Conservation (phyloP, 2,888 invertebrate genomes). For the Ophion obscuratus region DNA sequence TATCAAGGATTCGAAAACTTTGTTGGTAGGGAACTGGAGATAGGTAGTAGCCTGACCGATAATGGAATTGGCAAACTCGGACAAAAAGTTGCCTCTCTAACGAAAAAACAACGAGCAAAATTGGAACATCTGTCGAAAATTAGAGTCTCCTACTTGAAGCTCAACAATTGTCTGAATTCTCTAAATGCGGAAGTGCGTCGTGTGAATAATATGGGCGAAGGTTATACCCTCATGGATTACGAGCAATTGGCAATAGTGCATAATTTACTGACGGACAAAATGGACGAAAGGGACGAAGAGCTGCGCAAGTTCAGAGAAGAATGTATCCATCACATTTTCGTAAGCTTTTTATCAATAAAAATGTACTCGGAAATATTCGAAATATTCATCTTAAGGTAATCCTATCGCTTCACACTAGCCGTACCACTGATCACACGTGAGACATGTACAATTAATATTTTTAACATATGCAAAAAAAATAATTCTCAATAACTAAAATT, state of each 20-base stretch:
- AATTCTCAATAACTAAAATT: no score
- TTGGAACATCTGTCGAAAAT: slow-evolving; percentile 55
- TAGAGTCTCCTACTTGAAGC: slow-evolving; percentile 63
- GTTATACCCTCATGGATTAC: slow-evolving; percentile 69
- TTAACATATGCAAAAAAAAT: no score
- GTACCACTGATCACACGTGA: no score
- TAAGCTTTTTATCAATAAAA: slow-evolving; percentile 43
- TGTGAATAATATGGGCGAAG: slow-evolving; percentile 66
- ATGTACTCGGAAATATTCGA: neutral
- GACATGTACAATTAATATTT: no score
- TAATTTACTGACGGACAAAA: slow-evolving; percentile 61
- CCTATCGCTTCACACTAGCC: no score
- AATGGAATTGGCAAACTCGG: slow-evolving; percentile 24
- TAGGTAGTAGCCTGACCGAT: slow-evolving; percentile 40
- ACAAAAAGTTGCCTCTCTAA: slow-evolving; percentile 29
- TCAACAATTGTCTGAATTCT: slow-evolving; percentile 49
- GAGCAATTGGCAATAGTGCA: slow-evolving; percentile 65
- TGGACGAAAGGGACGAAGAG: slow-evolving; percentile 68
- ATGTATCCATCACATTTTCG: slow-evolving; percentile 61
- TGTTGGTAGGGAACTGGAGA: slow-evolving; percentile 44
- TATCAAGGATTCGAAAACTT: slow-evolving; percentile 58
- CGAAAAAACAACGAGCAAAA: slow-evolving; percentile 61
- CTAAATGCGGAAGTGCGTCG: slow-evolving; percentile 39
- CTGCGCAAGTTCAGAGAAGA: slow-evolving; percentile 57
- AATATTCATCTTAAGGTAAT: no score